Evolutionary conservation across 2,888 invertebrate species (phyloP).

Genomic region (Drosophila aldrichi): DNA sequence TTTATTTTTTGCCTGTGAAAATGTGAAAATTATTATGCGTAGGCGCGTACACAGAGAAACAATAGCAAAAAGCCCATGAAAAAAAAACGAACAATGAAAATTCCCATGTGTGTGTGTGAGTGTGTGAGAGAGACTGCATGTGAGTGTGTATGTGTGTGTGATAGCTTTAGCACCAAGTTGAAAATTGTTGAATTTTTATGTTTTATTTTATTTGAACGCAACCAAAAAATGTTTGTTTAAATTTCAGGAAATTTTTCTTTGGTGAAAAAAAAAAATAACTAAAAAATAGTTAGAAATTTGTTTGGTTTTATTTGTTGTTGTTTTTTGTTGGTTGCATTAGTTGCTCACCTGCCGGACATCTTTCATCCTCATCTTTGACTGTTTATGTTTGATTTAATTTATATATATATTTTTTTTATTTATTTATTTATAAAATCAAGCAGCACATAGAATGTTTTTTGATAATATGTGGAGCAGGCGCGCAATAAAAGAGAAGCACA

Average conservation of each 20-base stretch:
- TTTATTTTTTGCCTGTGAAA: conserved; percentile 44
- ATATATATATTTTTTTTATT: no score
- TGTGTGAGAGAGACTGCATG: conserved; percentile 15
- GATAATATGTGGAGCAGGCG: conserved; percentile 39
- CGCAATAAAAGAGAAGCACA: conserved; percentile 67
- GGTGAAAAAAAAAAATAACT: conserved; percentile 33
- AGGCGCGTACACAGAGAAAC: conserved; percentile 53
- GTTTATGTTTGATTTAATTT: conserved; percentile 84
- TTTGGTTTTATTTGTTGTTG: conserved; percentile 4
- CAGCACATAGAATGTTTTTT: conserved; percentile 55
- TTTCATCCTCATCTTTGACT: conserved; percentile 89
- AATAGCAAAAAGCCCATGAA: conserved; percentile 46
- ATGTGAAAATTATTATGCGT: conserved; percentile 75
- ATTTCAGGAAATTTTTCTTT: conserved; percentile 22
- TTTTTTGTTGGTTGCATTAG: conserved; percentile 58
- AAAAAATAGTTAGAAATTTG: conserved; percentile 41
- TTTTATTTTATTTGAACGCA: conserved; percentile 24
- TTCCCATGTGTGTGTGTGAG: conserved; percentile 30
- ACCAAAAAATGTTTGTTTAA: conserved; percentile 22
- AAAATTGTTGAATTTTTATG: conserved; percentile 37
- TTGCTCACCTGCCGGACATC: conserved; percentile 89
- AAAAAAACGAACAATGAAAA: conserved; percentile 47
- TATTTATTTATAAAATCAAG: conserved; percentile 52
- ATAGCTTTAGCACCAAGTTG: conserved; percentile 60
- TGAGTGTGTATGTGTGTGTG: conserved; percentile 12